Evolutionary conservation across 2,113 vertebrate genomes (phyloP), one percentile per base, ranked within the genome.

Genomic region (Corydoras sp.): DNA sequence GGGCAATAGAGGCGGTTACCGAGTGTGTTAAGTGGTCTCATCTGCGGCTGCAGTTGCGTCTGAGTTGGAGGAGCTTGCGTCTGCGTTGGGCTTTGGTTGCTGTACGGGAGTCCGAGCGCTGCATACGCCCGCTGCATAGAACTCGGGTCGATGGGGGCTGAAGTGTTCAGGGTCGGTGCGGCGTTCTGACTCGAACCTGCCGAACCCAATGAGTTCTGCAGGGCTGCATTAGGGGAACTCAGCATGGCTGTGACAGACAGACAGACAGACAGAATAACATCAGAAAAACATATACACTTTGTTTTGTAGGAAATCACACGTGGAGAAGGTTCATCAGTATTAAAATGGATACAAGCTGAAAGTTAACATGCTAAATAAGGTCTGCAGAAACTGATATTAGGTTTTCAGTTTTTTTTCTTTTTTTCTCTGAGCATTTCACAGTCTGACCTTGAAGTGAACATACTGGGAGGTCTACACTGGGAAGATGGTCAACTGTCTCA

Each of bases 81-180:
- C 83, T 94, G 92, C 0, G 91, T 88, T 59, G 95, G 85, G 9
- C 92, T 83, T 87, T 95, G 95, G 87, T 92, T 99, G 87, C 94
- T 91, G 80, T 99, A 99, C 11, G 97, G 94, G 68, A 99, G 88
- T 43, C 97, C 97, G 7, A 99, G 94, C 61, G 97, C 96, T 32
- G 94, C 97, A 0, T 99, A 99, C 14, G 96, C 96, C 79, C 95
- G 90, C 83, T 99, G 96, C 97, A 99, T 99, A 85, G 97, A 99
- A 87, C 95, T 98, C 86, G 96, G 96, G 86, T 99, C 97, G 73
- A 99, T 98, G 10, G 96, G 92, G 12, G 96, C 88, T 58, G 95
- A 91, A 82, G 93, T 94, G 84, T 88, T 96, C 56, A 98, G 87
- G 2, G 93, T 83, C 69, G 96, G 87, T 49, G 94, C 79, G 61